Evolutionary conservation across 2,888 invertebrate species (phyloP), one percentile per base, ranked within the genome.

Genomic region (Elmis aenea): DNA sequence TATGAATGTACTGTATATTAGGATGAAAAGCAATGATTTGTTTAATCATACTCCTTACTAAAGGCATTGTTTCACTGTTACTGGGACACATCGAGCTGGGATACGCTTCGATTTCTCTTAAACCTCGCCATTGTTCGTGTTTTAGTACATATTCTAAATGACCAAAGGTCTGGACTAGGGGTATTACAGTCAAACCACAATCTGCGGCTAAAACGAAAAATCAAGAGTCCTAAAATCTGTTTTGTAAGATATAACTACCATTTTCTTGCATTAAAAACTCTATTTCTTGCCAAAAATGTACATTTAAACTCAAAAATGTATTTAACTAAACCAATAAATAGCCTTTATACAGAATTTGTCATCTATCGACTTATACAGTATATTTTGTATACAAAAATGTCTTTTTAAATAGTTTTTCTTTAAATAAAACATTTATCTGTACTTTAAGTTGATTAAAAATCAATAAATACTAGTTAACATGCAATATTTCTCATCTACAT

Each of bases 121-220:
- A 62, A 8, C 71, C 66, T 11, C 70, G 61, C 71, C 79, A 86
- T 46, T 77, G 70, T 5, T 77, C 75, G 47, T 85, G 81, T 59
- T 89, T 89, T 33, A 89, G 66, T 0, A 85, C 80, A 69, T 81
- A 89, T 71, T 91, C 91, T 72, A 90, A 74, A 65, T 91, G 90
- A 0, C 90, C 90, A 57, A 91, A 85, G 0, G 88, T 86, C 69
- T 90, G 91, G n/a, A 91, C 75, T 10, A 91, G 69, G 13, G 90
- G 90, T 48, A 89, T 80, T 23, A 85, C 77, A 43, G 76, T 75
- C 37, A 92, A 66, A 0, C 75, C 75, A 55, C 77, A 74, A 36
- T 79, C 72, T 39, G 74, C 74, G 12, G 85, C 84, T 58, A 39
- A 15, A 45, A 44, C 5, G 13, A 15, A n/a, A n/a, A n/a, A n/a